A percentile compares a stretch with the other conserved stretches of the same genome.
phyloP scores from a whole-genome alignment of 2,888 invertebrate genomes.

The Spodoptera exigua region DNA sequence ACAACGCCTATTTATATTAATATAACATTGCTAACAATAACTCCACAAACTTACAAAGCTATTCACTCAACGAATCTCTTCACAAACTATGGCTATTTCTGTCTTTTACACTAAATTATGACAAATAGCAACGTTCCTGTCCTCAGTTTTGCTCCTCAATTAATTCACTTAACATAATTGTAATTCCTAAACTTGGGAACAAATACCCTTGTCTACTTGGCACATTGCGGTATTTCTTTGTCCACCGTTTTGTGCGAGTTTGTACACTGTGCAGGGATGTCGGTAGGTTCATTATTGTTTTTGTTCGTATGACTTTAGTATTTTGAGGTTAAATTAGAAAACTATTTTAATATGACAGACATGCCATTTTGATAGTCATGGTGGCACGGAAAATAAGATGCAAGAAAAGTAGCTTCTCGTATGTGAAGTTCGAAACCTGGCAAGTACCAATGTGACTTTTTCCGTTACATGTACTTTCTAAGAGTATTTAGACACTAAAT shows the following conservation, averaged over 20 bases:
- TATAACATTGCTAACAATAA: constrained; percentile 8
- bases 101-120: constrained; percentile 43
- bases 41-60: background rate
- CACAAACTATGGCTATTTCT: constrained; percentile 19
- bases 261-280: constrained; percentile 22
- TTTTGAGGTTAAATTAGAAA: no score
- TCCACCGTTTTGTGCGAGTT: constrained; percentile 34
- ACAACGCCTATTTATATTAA: background rate
- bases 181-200: constrained; percentile 56
- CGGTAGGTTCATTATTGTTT: constrained; percentile 7
- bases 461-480: no score
- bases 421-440: no score
- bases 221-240: constrained; percentile 57
- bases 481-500: no score
- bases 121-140: constrained; percentile 35
- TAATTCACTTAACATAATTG: constrained; percentile 59
- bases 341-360: no score
- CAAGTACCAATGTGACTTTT: no score
- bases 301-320: background rate
- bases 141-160: constrained; percentile 47
- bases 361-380: no score
- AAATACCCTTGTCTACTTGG: constrained; percentile 54
- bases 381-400: no score
- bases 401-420: no score
- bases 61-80: constrained; percentile 24